Conservation (phyloP, 1,140 invertebrate genomes). For the Orius insidiosus region DNA sequence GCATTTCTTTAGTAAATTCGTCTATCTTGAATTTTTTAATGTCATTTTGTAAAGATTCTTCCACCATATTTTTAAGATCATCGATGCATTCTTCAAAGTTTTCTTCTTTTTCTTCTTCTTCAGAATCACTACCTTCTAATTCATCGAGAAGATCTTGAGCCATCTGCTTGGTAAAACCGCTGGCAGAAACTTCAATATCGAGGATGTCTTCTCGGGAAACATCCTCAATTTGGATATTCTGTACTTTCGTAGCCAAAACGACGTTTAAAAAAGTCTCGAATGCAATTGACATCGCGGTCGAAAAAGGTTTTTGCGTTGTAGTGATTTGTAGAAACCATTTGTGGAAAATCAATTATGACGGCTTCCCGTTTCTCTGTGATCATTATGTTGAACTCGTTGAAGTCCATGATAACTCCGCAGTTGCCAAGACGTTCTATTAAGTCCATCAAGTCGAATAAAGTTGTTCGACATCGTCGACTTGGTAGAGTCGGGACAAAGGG, state of each 20-base stretch:
- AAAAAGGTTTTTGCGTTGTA: conserved; percentile 86
- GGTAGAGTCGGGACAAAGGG: conserved; percentile 34
- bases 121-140: conserved; percentile 24
- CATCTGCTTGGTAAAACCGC: conserved; percentile 75
- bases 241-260: conserved; percentile 85
- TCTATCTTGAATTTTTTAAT: neutral
- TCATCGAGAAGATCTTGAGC: conserved; percentile 49
- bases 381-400: conserved; percentile 98
- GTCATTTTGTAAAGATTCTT: neutral
- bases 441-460: conserved; percentile 94
- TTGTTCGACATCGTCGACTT: conserved; percentile 48
- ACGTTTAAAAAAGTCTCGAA: conserved; percentile 81
- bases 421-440: conserved; percentile 80
- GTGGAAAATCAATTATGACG: conserved; percentile 94
- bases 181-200: conserved; percentile 79
- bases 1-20: too few relatives aligned
- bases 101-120: conserved; percentile 22
- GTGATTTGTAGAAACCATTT: conserved; percentile 94
- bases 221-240: conserved; percentile 66
- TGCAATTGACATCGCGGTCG: conserved; percentile 85
- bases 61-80: neutral
- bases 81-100: neutral
- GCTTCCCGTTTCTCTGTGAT: conserved; percentile 63
- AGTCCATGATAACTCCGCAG: conserved; percentile 91
- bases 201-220: conserved; percentile 59